These are phyloP conservation scores for Bungarus multicinctus DNA, from an alignment of 2,113 vertebrate genomes.

Conservation along the genomic window DNA sequence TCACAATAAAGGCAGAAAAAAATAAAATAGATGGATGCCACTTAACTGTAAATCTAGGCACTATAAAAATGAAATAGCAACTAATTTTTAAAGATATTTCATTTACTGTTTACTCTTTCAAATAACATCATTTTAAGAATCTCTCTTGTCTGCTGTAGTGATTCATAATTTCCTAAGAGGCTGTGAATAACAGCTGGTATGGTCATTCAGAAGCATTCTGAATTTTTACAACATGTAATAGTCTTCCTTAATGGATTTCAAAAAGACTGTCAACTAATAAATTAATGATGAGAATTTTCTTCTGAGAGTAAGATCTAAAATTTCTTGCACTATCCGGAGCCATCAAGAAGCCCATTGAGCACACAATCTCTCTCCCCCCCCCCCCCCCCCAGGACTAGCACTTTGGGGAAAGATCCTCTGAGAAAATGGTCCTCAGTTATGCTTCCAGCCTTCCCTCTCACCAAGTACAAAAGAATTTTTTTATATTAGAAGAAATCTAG, in stretches of 20 bases:
- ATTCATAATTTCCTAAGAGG: constrained; percentile 27
- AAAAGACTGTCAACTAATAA: constrained; percentile 43
- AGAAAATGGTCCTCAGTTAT: not conserved
- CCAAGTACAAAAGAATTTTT: not conserved
- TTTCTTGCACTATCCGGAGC: constrained; percentile 50
- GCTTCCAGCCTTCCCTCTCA: not conserved
- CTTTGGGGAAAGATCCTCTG: not conserved
- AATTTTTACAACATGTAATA: constrained; percentile 15
- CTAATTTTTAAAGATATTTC: not conserved
- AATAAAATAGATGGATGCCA: not conserved
- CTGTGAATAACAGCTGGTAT: constrained; percentile 18
- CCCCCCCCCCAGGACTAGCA: not conserved
- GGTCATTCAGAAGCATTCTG: constrained; percentile 26
- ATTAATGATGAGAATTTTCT: constrained; percentile 60
- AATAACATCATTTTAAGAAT: not conserved
- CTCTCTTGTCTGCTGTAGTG: not conserved
- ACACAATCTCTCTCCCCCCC: constrained; percentile 26
- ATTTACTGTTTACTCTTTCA: constrained; percentile 11
- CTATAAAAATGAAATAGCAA: not conserved
- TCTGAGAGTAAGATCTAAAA: constrained; percentile 47
- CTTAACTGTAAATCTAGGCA: not conserved
- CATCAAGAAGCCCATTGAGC: constrained; percentile 39
- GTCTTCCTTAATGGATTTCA: constrained; percentile 49
- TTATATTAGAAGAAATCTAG: not conserved
- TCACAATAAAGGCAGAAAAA: not conserved